Percentiles rank a stretch among this genome's conserved stretches.
Evolutionary conservation across 2,113 vertebrate species (phyloP).

Genomic region (Takifugu flavidus): DNA sequence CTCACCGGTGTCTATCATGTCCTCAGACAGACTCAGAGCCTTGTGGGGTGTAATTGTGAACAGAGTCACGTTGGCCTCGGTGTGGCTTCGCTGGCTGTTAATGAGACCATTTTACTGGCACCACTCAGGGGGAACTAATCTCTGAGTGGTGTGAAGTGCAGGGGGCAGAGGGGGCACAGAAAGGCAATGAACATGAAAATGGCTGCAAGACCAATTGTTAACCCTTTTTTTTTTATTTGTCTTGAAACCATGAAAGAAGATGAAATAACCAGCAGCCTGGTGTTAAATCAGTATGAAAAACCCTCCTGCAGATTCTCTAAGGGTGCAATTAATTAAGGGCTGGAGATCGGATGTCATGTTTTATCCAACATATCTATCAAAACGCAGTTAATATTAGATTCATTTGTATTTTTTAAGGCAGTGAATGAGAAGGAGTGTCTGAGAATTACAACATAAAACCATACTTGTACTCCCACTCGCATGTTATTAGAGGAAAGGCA

Average conservation of each 20-base stretch:
- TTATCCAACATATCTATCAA: too few species aligned
- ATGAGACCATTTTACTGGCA: slow-evolving; percentile 76
- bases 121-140: slow-evolving; percentile 73
- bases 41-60: slow-evolving; percentile 73
- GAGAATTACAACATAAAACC: too few species aligned
- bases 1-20: slow-evolving; percentile 72
- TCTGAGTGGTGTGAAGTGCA: slow-evolving; percentile 67
- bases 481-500: too few species aligned
- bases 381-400: too few species aligned
- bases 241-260: slow-evolving; percentile 27
- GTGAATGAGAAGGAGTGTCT: too few species aligned
- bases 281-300: too few species aligned
- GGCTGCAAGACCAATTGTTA: slow-evolving; percentile 28
- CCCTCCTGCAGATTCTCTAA: too few species aligned
- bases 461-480: too few species aligned
- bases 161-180: slow-evolving; percentile 49
- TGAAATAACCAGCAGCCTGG: too few species aligned
- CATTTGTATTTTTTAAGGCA: too few species aligned
- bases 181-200: slow-evolving; percentile 46
- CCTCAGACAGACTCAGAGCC: slow-evolving; percentile 70
- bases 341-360: too few species aligned
- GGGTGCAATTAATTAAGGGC: too few species aligned
- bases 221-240: slow-evolving; percentile 18
- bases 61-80: slow-evolving; percentile 71
- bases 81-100: slow-evolving; percentile 69